Conservation (phyloP, 2,113 vertebrate genomes). For the Apodemus speciosus region DNA sequence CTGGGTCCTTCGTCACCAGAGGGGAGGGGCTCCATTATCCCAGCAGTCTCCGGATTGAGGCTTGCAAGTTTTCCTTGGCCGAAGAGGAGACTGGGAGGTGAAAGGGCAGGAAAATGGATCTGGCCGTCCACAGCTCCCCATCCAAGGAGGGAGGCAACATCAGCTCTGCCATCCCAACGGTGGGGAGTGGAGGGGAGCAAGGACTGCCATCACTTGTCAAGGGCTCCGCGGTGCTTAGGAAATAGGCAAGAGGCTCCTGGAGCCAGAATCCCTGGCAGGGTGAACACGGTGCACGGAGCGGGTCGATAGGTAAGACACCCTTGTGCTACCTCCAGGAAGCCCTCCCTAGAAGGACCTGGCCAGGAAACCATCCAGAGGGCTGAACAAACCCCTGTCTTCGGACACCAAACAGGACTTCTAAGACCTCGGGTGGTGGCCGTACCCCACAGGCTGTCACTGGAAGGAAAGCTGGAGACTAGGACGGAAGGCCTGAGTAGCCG, state of each 20-base stretch:
- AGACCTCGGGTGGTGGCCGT: neutral
- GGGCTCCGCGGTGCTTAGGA: neutral
- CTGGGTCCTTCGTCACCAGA: neutral
- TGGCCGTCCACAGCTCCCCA: neutral
- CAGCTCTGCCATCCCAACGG: neutral
- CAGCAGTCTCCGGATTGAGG: neutral
- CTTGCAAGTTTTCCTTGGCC: neutral
- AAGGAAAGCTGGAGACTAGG: neutral
- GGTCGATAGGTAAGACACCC: no score
- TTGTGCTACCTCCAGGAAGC: neutral
- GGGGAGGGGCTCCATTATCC: neutral
- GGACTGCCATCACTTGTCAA: neutral
- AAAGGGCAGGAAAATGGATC: neutral
- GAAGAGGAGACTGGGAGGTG: neutral
- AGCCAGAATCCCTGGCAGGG: neutral
- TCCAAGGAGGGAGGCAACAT: neutral
- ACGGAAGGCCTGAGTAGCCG: neutral
- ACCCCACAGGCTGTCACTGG: neutral
- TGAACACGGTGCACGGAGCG: fast-evolving
- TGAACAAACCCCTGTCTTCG: neutral
- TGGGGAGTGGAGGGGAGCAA: fast-evolving
- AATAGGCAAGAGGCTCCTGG: neutral
- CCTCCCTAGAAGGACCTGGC: neutral
- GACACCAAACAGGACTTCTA: neutral
- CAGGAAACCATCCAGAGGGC: neutral